Conservation (phyloP, 1,140 invertebrate genomes). For the Whitmania pigra region DNA sequence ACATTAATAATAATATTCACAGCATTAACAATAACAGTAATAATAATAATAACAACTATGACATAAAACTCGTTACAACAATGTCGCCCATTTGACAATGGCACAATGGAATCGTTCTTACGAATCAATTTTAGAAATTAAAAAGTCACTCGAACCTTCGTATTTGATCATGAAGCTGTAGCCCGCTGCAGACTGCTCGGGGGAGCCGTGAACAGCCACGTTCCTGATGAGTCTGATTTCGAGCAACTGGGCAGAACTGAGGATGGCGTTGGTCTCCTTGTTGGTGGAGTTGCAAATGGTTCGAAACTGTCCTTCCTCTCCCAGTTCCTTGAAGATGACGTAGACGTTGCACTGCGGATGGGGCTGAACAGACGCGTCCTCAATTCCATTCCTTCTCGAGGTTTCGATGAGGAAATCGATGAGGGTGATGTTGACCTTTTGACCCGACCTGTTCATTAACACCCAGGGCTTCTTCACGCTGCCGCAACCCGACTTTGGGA, state of each 20-base stretch:
- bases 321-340: not conserved
- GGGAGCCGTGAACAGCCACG: not conserved
- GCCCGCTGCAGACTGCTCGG: not conserved
- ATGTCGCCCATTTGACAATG: not conserved
- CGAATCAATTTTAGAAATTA: not conserved
- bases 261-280: not conserved
- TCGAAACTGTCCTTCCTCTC: not conserved
- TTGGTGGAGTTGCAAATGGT: not conserved
- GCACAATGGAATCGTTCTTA: not conserved
- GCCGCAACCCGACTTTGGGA: not conserved
- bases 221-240: constrained; percentile 8
- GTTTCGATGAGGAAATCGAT: not conserved
- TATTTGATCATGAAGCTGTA: constrained; percentile 8
- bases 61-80: too few species aligned
- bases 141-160: not conserved
- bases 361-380: not conserved
- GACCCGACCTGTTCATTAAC: not conserved
- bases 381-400: not conserved
- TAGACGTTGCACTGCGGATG: not conserved
- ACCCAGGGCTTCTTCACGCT: not conserved
- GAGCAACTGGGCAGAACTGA: not conserved
- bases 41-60: too few species aligned
- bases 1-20: too few species aligned
- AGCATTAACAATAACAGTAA: too few species aligned
- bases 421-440: constrained; percentile 11